Conservation (phyloP, 2,888 invertebrate species). For the Urechis unicinctus region DNA sequence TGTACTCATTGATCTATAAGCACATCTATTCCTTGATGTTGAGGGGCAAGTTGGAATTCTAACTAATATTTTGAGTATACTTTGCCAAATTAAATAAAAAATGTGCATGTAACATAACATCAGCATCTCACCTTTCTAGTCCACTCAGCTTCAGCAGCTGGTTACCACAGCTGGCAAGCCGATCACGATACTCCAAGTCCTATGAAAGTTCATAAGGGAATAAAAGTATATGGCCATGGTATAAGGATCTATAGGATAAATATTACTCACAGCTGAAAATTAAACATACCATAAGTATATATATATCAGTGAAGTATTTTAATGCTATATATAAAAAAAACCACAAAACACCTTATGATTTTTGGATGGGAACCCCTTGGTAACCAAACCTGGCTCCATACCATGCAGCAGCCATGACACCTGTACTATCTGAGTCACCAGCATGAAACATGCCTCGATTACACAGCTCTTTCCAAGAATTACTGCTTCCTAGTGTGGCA, state of each 20-base stretch:
- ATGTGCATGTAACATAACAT: no score
- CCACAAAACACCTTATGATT: conserved; percentile 23
- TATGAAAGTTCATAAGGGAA: conserved; percentile 9
- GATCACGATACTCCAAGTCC: conserved; percentile 26
- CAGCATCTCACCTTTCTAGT: no score
- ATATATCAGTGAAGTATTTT: background rate
- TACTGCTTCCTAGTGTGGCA: conserved; percentile 31
- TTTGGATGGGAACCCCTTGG: conserved; percentile 32
- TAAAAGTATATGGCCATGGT: background rate
- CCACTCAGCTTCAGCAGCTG: conserved; percentile 19
- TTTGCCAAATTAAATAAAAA: no score
- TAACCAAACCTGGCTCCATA: conserved; percentile 43
- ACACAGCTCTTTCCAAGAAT: conserved; percentile 40
- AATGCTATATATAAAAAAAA: background rate
- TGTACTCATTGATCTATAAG: no score
- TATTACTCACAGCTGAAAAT: background rate
- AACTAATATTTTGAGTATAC: no score
- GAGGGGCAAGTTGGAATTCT: no score
- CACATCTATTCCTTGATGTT: no score
- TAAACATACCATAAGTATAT: background rate
- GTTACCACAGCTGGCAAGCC: conserved; percentile 20
- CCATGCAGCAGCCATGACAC: conserved; percentile 41
- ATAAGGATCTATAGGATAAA: background rate
- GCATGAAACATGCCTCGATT: conserved; percentile 39
- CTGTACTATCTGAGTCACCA: conserved; percentile 48